These are phyloP conservation scores for Gymnarchus niloticus DNA, from an alignment of 2,113 vertebrate genomes.

Conservation along the genomic window DNA sequence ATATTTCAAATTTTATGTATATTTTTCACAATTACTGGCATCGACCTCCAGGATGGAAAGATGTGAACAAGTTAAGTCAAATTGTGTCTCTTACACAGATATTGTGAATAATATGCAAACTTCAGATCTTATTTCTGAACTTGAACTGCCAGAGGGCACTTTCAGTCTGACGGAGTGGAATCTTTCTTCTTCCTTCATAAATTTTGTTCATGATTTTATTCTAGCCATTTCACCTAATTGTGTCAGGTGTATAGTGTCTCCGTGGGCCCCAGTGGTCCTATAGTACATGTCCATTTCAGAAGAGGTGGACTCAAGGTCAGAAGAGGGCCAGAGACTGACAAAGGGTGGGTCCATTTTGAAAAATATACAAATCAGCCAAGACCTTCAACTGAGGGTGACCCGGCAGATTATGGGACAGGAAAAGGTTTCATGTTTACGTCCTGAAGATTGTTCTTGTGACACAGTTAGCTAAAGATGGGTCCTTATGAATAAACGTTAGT, in stretches of 20 bases:
- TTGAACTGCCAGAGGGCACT: not conserved
- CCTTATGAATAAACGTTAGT: no score
- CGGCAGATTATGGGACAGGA: not conserved
- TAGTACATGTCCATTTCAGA: slow-evolving; percentile 66
- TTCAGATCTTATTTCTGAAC: not conserved
- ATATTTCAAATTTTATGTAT: not conserved
- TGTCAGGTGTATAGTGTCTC: slow-evolving; percentile 61
- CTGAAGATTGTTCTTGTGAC: not conserved
- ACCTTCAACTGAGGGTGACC: not conserved
- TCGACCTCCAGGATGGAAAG: slow-evolving; percentile 69
- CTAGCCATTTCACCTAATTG: not conserved
- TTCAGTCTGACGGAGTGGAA: not conserved
- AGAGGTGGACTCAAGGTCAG: slow-evolving; percentile 58
- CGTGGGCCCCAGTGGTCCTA: slow-evolving; percentile 68
- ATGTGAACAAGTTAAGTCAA: slow-evolving; percentile 68
- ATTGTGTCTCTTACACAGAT: not conserved
- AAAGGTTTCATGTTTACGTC: not conserved
- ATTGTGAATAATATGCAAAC: not conserved
- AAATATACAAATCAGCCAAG: not conserved
- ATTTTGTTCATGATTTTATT: not conserved
- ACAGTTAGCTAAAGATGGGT: not conserved
- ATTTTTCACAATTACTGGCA: slow-evolving; percentile 81
- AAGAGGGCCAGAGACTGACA: slow-evolving; percentile 57
- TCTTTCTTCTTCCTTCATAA: not conserved
- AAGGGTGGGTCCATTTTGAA: slow-evolving; percentile 67